Conservation (phyloP, 2,113 vertebrate species). For the Pongo abelii region DNA sequence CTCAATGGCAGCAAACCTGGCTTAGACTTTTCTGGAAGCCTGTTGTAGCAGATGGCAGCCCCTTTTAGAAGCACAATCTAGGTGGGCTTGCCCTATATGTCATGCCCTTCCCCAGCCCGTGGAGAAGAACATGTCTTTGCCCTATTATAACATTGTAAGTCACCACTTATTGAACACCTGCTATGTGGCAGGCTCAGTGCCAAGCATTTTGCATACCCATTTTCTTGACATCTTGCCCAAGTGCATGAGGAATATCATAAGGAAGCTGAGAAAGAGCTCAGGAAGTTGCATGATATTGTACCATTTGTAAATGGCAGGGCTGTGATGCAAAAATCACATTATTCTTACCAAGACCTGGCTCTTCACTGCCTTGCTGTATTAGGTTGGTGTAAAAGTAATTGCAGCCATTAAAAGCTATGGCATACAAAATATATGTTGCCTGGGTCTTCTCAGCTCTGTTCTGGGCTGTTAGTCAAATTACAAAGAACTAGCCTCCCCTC, state of each 20-base stretch:
- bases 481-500: neutral
- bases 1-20: neutral
- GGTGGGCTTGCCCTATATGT: neutral
- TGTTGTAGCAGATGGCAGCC: neutral
- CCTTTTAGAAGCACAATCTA: neutral
- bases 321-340: too few relatives aligned
- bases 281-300: too few relatives aligned
- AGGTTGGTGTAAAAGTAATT: too few relatives aligned
- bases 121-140: neutral
- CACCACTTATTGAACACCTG: neutral
- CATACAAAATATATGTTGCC: too few relatives aligned
- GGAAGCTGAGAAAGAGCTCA: neutral
- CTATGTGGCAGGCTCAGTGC: neutral
- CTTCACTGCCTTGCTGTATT: accelerated
- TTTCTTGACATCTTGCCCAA: neutral
- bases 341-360: neutral
- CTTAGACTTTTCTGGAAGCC: neutral
- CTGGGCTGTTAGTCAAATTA: neutral
- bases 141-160: too few relatives aligned
- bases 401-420: too few relatives aligned
- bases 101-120: accelerated
- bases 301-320: neutral
- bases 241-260: accelerated
- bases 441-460: neutral
- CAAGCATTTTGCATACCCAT: neutral